Evolutionary conservation across 2,888 invertebrate genomes (phyloP), one percentile per base, ranked within the genome.

Genomic region (Sphaerophoria rueppellii): DNA sequence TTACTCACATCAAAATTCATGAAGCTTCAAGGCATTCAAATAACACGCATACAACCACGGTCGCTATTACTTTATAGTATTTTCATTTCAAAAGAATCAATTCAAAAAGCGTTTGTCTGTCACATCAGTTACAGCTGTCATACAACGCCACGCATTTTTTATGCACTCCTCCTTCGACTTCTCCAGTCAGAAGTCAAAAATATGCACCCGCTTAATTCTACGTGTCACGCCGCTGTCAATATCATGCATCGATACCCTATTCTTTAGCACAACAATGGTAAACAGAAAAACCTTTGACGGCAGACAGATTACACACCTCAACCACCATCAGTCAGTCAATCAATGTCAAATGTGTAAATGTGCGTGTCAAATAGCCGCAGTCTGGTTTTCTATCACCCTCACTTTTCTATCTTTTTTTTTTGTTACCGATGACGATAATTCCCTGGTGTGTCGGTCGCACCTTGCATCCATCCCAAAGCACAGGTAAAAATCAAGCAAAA

Each of bases 341-440:
- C 83, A 80, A 85, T 85, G 83, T 85, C 80, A 80, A 71, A 85
- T 76, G 80, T 85, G 76, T 80, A 85, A 85, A 85, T 85, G 80
- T 85, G 80, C 80, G 83, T 85, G 80, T 85, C 83, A 80, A 85
- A 85, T 85, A 76, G 72, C 80, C 72, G 69, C 80, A 80, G 50
- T 80, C 54, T 69, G 72, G 57, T 72, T 76, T 72, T 60, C 60
- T 73, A 80, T 76, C 24, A 76, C 72, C 72, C 76, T 71, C 76
- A 57, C 54, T 12, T 11, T 43, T 43, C 12, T 43, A 11, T 43
- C 12, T 43, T 43, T 9, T 40, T 4, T 40, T 6, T 60, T 6
- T 74, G 83, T 79, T 78, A 73, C 77, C 65, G 37, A 65, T 76
- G 74, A 46, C 24, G 24, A 24, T 24, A 16, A 34, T 40, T 34